phyloP scores from a whole-genome alignment of 2,113 vertebrate species.

The Nibea albiflora region DNA sequence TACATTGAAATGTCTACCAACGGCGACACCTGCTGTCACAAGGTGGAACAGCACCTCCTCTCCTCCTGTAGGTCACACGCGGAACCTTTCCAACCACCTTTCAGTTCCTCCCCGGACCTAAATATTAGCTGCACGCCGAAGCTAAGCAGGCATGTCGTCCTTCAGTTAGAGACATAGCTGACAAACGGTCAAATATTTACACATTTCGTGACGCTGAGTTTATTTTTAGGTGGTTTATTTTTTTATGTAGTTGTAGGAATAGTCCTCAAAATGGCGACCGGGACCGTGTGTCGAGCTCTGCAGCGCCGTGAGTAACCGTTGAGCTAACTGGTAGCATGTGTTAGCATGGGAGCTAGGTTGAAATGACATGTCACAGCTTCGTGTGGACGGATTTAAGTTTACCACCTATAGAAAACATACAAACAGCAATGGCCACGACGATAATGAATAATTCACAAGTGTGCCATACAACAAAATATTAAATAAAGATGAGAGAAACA shows the following conservation, averaged over 20 bases:
- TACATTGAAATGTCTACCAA: neutral
- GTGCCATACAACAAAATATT: no score
- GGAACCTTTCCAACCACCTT: slow-evolving; percentile 15
- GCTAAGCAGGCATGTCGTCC: slow-evolving; percentile 69
- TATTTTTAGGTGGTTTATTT: accelerated
- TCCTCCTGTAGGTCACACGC: accelerated
- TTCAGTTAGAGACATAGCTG: slow-evolving; percentile 40
- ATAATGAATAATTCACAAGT: neutral
- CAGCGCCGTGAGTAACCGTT: slow-evolving; percentile 74
- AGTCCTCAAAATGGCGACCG: slow-evolving; percentile 60
- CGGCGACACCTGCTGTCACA: slow-evolving; percentile 57
- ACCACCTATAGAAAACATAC: no score
- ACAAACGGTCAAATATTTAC: neutral
- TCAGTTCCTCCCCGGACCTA: slow-evolving; percentile 49
- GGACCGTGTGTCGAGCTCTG: slow-evolving; percentile 54
- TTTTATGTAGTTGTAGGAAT: neutral
- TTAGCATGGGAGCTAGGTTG: slow-evolving; percentile 9
- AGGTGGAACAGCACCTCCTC: accelerated
- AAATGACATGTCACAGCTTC: neutral
- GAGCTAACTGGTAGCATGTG: neutral
- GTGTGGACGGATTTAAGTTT: neutral
- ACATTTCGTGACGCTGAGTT: neutral
- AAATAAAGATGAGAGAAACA: no score
- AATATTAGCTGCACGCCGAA: slow-evolving; percentile 13
- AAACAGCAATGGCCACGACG: no score